Conservation (phyloP, 2,888 invertebrate species). For the Autographa pulchrina region DNA sequence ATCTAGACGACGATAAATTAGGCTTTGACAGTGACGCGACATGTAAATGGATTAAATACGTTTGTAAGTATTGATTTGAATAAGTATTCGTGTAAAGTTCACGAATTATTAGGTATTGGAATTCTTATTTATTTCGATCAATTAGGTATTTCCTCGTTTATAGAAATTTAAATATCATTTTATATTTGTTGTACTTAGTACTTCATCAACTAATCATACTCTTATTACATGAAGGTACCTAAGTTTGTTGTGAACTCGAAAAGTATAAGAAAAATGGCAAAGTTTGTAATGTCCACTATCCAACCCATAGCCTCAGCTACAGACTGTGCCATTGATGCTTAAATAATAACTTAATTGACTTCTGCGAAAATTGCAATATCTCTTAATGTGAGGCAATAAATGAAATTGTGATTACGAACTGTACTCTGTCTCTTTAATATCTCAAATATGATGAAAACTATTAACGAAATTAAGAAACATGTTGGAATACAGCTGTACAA, state of each 20-base stretch:
- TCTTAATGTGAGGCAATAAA: not conserved
- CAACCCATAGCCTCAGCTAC: no score
- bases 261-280: no score
- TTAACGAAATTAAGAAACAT: slow-evolving; percentile 17
- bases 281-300: not conserved
- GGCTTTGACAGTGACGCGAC: not conserved
- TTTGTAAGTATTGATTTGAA: not conserved
- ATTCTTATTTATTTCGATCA: no score
- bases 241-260: not conserved
- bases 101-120: no score
- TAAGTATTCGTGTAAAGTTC: no score
- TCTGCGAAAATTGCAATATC: not conserved
- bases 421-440: not conserved
- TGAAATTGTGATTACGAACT: not conserved
- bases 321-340: not conserved
- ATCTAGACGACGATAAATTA: slow-evolving; percentile 19
- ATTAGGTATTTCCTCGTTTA: no score
- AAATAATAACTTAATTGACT: not conserved
- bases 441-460: slow-evolving; percentile 15
- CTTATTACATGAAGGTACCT: no score
- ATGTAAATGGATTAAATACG: not conserved
- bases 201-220: no score
- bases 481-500: slow-evolving; percentile 35
- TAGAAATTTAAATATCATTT: no score
- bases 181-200: no score